phyloP scores from a whole-genome alignment of 2,113 vertebrate species.

The Cisticola juncidis region DNA sequence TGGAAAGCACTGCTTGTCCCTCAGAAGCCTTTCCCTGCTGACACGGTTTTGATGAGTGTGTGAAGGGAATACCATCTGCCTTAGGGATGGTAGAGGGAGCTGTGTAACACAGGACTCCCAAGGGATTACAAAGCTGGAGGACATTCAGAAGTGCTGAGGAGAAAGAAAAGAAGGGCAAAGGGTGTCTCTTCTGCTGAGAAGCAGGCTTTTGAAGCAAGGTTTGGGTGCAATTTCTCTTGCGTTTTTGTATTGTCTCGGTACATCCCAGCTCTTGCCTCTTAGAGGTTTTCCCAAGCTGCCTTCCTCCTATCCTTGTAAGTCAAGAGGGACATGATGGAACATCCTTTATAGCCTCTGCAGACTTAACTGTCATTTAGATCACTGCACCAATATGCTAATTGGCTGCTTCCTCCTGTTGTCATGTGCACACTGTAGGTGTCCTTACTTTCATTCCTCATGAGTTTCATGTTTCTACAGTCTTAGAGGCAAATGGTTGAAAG shows the following conservation, averaged over 20 bases:
- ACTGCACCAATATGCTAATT: neutral
- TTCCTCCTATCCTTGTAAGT: neutral
- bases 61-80: neutral
- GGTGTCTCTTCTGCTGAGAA: neutral
- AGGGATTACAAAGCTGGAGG: neutral
- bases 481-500: neutral
- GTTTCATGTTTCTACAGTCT: neutral
- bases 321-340: neutral
- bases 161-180: neutral
- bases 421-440: neutral
- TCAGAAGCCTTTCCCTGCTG: slow-evolving; percentile 33
- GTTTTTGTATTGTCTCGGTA: neutral
- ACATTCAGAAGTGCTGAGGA: neutral
- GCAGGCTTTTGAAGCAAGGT: neutral
- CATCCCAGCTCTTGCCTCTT: neutral
- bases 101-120: neutral
- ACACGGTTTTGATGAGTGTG: neutral
- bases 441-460: neutral
- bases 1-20: neutral
- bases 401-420: neutral
- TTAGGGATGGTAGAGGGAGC: neutral
- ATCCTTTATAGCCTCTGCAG: neutral
- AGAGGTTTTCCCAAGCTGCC: neutral
- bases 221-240: neutral
- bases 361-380: neutral